Base-by-base conservation (phyloP, 2,113 vertebrate species). In the Vicugna pacos region DNA sequence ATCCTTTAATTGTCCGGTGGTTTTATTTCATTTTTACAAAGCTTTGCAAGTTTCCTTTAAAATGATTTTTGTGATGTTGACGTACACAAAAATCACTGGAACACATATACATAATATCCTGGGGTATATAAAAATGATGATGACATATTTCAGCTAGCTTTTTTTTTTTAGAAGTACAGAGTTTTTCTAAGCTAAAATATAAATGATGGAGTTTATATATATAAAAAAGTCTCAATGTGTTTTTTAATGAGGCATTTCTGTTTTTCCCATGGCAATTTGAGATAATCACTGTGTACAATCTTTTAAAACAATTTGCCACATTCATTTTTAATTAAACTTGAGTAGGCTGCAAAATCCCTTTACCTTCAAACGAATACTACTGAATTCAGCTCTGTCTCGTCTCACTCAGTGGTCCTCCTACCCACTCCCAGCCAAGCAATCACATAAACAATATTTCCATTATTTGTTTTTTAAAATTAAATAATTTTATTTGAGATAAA, bases 201-300 rank as follows among this genome's bases (percentile, higher is more conserved):
- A 98, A 96, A 96, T 96, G 96, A 96, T 82, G 28, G 56, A 75
- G 86, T 93, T 93, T 97, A 93, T 96, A 91, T 92, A 92, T 96
- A 84, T 42, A 42, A 86, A 96, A 98, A 94, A 90, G 85, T 96
- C 97, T 98, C 96, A 97, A 97, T 98, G 93, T 97, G 89, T 95
- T 96, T 97, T 98, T 98, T 97, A 97, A 97, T 98, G 98, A 98
- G 89, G 80, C 95, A 92, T 90, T 88, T 85, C 35, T 75, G 28
- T 90, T 19, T 96, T 98, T 97, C 88, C 89, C 88, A 69, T 83
- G 97, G 89, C 62, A 97, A 97, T 95, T 5, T 95, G 94, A 92
- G 42, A 95, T 80, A 88, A 98, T 97, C 97, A 90, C 82, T 97
- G 64, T 97, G 95, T 93, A 87, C 15, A 94, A 84, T 98, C 95